Conservation (phyloP, 2,797 vertebrate genomes). For the Amblyraja radiata region DNA sequence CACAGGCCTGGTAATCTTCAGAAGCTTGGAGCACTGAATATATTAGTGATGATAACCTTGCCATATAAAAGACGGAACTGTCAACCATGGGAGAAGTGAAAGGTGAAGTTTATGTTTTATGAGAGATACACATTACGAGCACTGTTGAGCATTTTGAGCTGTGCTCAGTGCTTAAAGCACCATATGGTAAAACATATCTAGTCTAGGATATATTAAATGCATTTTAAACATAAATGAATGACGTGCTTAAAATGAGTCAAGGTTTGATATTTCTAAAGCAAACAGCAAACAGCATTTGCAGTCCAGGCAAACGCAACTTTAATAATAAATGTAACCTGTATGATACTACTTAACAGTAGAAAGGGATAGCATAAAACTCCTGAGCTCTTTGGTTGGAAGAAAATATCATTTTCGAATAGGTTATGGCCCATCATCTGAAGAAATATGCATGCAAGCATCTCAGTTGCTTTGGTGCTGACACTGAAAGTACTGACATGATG, state of each 20-base stretch:
- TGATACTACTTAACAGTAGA: background rate
- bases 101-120: slow-evolving; percentile 1
- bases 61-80: slow-evolving; percentile 8
- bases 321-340: background rate
- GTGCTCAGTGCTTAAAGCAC: background rate
- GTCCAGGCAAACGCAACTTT: background rate
- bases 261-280: background rate
- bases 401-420: background rate
- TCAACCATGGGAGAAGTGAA: background rate
- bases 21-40: background rate
- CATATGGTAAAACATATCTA: background rate
- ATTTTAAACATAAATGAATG: background rate
- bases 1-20: background rate
- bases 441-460: background rate
- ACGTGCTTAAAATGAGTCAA: background rate
- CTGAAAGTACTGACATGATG: no score
- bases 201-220: background rate
- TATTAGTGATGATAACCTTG: slow-evolving; percentile 1
- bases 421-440: background rate
- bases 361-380: background rate
- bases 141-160: background rate
- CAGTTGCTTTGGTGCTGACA: background rate
- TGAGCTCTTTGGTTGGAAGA: background rate
- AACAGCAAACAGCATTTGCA: background rate
- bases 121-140: background rate